Conservation (phyloP, 2,888 invertebrate species). For the Acheta domesticus region DNA sequence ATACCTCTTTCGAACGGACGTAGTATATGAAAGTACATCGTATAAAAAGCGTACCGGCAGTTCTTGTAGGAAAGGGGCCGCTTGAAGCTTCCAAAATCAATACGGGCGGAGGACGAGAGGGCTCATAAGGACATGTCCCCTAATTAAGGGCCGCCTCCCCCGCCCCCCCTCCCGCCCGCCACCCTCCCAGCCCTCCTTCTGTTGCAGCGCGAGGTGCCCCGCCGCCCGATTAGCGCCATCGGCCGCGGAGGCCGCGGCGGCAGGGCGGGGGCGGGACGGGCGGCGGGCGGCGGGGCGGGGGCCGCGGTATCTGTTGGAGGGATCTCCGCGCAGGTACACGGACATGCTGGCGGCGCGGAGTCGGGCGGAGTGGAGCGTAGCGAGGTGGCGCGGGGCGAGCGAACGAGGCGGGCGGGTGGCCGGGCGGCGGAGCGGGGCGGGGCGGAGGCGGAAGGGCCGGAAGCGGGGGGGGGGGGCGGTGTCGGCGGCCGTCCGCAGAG, state of each 20-base stretch:
- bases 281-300: background rate
- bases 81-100: background rate
- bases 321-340: background rate
- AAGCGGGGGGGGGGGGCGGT: too few species aligned
- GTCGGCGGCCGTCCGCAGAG: background rate
- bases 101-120: background rate
- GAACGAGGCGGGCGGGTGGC: background rate
- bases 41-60: too few species aligned
- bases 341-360: background rate
- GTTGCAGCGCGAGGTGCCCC: background rate
- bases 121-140: background rate
- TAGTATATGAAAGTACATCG: too few species aligned
- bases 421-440: background rate
- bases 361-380: background rate
- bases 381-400: background rate
- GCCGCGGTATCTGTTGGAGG: background rate
- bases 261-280: background rate
- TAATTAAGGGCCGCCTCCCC: background rate
- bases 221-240: constrained; percentile 18
- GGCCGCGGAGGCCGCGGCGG: background rate
- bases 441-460: background rate
- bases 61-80: background rate
- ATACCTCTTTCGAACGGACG: too few species aligned
- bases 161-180: background rate
- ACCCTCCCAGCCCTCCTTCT: background rate